A percentile compares a stretch with the other conserved stretches of the same genome.
These are phyloP conservation scores for Mesorhabditis spiculigera DNA, from an alignment of 2,888 invertebrate genomes.

Conservation along the genomic window DNA sequence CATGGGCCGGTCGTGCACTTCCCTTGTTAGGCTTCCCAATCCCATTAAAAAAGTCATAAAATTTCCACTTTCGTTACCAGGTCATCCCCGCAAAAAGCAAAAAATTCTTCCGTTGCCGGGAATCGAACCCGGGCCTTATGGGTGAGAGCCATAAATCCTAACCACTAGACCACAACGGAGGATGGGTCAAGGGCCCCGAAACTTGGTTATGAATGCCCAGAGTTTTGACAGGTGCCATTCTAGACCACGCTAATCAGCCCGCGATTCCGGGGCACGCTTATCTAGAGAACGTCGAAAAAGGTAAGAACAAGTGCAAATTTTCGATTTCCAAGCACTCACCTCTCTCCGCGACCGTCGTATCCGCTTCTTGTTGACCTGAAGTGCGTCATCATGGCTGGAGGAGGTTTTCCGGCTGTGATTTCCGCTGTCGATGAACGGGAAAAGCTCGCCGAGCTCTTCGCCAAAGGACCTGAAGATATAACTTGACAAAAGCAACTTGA, in stretches of 20 bases:
- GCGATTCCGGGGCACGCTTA: too few relatives aligned
- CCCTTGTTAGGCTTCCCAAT: too few relatives aligned
- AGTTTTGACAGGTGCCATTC: too few relatives aligned
- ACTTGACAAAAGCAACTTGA: slow-evolving; percentile 5
- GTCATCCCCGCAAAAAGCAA: too few relatives aligned
- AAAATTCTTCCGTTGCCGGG: slow-evolving; percentile 40
- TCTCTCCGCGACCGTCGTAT: background rate
- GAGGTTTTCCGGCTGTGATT: slow-evolving; percentile 12
- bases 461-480: slow-evolving; percentile 47
- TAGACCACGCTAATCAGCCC: too few relatives aligned
- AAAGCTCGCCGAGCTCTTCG: slow-evolving; percentile 46
- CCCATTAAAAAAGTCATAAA: too few relatives aligned
- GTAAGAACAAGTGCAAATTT: too few relatives aligned
- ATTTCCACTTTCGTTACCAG: too few relatives aligned
- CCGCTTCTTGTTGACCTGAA: background rate
- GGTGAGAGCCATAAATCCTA: slow-evolving; percentile 54
- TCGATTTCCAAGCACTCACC: background rate
- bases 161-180: slow-evolving; percentile 52
- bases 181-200: too few relatives aligned
- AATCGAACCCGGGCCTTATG: slow-evolving; percentile 53
- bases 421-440: slow-evolving; percentile 54
- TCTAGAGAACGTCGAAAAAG: too few relatives aligned
- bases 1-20: too few relatives aligned
- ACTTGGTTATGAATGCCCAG: too few relatives aligned
- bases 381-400: background rate